Conservation (phyloP, 2,797 vertebrate genomes). For the Erethizon dorsatum region DNA sequence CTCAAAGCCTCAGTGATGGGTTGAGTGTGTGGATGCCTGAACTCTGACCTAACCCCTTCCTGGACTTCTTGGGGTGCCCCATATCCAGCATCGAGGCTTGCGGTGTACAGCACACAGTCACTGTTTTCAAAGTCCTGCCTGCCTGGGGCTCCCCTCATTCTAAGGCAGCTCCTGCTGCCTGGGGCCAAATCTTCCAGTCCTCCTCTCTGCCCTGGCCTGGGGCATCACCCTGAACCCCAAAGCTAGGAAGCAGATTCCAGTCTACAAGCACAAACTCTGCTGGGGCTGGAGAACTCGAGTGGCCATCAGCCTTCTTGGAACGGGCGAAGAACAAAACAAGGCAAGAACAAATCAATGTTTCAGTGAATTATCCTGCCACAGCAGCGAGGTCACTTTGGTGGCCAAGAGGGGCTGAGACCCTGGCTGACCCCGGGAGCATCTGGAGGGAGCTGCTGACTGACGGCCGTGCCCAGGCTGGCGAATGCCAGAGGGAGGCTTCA, state of each 20-base stretch:
- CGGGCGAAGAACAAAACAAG: not conserved
- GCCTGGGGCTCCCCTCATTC: not conserved
- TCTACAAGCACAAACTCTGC: not conserved
- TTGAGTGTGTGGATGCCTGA: not conserved
- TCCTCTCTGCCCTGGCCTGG: not conserved
- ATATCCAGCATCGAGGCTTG: too few species aligned
- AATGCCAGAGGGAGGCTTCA: not conserved
- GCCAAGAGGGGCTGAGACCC: not conserved
- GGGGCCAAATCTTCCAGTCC: not conserved
- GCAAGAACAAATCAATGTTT: conserved; percentile 64
- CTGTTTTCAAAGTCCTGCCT: not conserved
- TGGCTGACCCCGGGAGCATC: not conserved
- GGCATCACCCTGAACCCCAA: not conserved
- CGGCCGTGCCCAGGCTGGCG: too few species aligned
- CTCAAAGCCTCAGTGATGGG: not conserved
- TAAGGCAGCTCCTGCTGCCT: not conserved
- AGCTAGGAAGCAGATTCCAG: not conserved
- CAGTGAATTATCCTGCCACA: conserved; percentile 59
- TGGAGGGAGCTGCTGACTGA: not conserved
- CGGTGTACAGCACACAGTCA: fast-evolving
- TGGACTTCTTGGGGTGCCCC: not conserved
- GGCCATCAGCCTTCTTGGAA: not conserved
- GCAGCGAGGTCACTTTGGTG: not conserved
- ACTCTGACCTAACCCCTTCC: not conserved
- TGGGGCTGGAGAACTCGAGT: fast-evolving